A percentile compares a stretch with the other conserved stretches of the same genome.
phyloP scores from a whole-genome alignment of 2,113 vertebrate species.

The Anhinga rufa region DNA sequence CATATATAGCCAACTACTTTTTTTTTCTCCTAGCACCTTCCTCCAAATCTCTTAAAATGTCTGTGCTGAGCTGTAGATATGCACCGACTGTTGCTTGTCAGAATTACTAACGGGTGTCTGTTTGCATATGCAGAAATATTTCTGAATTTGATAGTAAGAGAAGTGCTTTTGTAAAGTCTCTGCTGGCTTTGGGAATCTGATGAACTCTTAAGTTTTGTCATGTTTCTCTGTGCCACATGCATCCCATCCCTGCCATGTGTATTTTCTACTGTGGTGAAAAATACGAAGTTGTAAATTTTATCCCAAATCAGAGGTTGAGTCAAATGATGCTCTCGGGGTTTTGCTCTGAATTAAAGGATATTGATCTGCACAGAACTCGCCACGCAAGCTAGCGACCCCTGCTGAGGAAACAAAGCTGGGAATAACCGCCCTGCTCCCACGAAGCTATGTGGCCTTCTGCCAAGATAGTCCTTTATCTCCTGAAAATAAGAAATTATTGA shows the following conservation, averaged over 20 bases:
- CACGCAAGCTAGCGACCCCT: background rate
- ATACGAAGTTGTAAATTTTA: accelerated
- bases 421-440: background rate
- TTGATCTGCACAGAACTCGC: background rate
- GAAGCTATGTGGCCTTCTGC: background rate
- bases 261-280: background rate
- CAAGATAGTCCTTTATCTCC: background rate
- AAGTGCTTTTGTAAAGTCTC: background rate
- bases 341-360: background rate
- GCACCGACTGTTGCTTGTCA: background rate
- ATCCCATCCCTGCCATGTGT: background rate
- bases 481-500: background rate
- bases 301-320: background rate
- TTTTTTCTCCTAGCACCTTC: background rate
- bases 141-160: background rate
- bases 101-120: background rate
- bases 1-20: background rate
- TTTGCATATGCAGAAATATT: background rate
- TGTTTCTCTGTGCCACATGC: background rate
- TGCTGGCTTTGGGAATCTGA: background rate
- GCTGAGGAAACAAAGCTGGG: background rate
- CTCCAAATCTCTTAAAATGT: background rate
- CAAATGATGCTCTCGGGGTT: background rate
- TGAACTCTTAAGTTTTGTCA: background rate
- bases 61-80: background rate